Evolutionary conservation across 1,140 invertebrate species (phyloP).

Genomic region (Cydia amplana): DNA sequence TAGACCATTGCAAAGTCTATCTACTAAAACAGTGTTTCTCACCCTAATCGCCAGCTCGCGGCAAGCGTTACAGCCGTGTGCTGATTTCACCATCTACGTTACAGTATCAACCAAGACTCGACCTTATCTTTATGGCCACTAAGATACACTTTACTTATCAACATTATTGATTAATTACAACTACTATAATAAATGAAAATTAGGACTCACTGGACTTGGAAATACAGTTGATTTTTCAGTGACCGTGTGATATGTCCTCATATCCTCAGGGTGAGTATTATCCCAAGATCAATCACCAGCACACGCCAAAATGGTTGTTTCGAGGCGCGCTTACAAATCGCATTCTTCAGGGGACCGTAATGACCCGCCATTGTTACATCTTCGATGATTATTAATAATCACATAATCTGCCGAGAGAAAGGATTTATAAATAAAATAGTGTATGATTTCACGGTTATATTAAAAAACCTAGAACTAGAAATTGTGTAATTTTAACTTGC

Average conservation of each 20-base stretch:
- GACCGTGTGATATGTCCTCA: constrained; percentile 33
- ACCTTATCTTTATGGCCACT: constrained; percentile 36
- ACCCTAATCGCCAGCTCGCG: constrained; percentile 56
- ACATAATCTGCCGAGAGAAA: not conserved
- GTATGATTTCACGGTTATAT: not conserved
- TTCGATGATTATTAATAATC: not conserved
- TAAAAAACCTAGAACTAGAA: too few species aligned
- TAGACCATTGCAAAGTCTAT: constrained; percentile 3
- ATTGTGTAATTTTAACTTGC: too few species aligned
- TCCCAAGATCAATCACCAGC: constrained; percentile 59
- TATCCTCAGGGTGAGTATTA: constrained; percentile 55
- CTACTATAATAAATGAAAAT: not conserved
- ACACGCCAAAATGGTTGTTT: constrained; percentile 44
- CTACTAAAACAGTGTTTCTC: constrained; percentile 33
- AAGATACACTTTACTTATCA: constrained; percentile 1
- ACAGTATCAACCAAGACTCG: constrained; percentile 26
- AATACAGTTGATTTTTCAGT: constrained; percentile 38
- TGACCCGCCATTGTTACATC: constrained; percentile 41
- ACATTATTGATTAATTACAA: constrained; percentile 38
- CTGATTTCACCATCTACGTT: constrained; percentile 47
- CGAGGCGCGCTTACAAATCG: constrained; percentile 58
- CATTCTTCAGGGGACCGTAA: constrained; percentile 56
- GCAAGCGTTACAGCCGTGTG: constrained; percentile 51
- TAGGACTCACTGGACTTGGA: not conserved
- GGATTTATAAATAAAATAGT: not conserved